Conservation (phyloP, 2,113 vertebrate species). For the Atlantisia rogersi region DNA sequence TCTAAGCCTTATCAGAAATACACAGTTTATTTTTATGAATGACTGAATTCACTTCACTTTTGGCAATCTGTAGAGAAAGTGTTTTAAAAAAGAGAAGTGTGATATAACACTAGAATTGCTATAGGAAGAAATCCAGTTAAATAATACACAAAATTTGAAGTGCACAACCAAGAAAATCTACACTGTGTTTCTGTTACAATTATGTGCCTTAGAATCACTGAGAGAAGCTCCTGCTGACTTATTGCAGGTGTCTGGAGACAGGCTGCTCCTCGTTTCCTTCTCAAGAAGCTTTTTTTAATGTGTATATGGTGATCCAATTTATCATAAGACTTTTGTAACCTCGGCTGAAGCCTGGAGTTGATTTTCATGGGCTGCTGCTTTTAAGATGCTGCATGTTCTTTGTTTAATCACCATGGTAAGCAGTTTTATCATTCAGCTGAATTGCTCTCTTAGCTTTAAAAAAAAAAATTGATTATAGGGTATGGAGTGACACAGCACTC, state of each 20-base stretch:
- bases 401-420: slow-evolving; percentile 32
- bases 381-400: background rate
- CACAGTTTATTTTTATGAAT: background rate
- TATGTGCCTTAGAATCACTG: fast-evolving
- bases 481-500: background rate
- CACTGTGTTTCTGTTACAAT: background rate
- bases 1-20: background rate
- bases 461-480: background rate
- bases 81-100: background rate
- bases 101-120: background rate
- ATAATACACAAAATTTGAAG: background rate
- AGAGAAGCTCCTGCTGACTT: background rate
- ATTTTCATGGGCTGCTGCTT: background rate
- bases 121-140: background rate
- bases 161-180: background rate
- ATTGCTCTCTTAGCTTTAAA: slow-evolving; percentile 23
- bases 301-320: background rate
- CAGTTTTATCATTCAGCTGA: slow-evolving; percentile 12
- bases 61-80: background rate
- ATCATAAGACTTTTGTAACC: background rate
- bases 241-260: background rate
- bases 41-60: background rate
- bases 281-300: background rate
- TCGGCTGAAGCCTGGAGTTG: background rate
- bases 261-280: background rate